Percentiles rank a stretch among this genome's conserved stretches.
Conservation (phyloP, 2,797 vertebrate species). For the Hyperoplus immaculatus region DNA sequence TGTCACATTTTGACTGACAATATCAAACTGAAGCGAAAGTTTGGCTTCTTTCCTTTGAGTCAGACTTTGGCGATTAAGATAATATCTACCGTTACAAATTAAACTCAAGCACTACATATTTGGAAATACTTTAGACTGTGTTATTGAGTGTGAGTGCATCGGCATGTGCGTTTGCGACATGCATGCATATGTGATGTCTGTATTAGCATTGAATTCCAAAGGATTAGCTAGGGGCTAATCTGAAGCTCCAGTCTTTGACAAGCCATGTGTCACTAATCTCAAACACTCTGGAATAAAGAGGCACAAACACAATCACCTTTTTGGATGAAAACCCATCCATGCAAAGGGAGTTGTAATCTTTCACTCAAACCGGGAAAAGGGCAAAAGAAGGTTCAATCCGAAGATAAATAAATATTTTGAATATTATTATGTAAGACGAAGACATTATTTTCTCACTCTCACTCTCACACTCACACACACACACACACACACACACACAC, state of each 20-base stretch:
- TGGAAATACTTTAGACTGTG: constrained; percentile 11
- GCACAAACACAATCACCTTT: constrained; percentile 72
- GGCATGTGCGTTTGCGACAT: constrained; percentile 16
- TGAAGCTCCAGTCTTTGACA: constrained; percentile 81
- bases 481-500: too few relatives aligned
- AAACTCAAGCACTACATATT: constrained; percentile 1
- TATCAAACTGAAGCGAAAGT: constrained; percentile 2
- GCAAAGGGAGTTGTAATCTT: constrained; percentile 59
- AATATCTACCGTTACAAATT: constrained; percentile 31
- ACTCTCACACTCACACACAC: background rate
- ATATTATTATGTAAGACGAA: background rate
- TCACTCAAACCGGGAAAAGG: constrained; percentile 34
- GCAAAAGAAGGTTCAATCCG: constrained; percentile 10
- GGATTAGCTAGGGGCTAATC: constrained; percentile 82
- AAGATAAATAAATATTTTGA: constrained; percentile 18
- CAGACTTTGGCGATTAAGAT: constrained; percentile 24
- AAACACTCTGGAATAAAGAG: constrained; percentile 73
- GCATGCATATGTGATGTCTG: constrained; percentile 77
- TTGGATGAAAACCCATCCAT: constrained; percentile 63
- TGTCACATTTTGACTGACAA: constrained; percentile 22
- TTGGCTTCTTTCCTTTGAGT: constrained; percentile 36
- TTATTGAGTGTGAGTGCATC: constrained; percentile 18
- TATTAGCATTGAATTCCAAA: constrained; percentile 75
- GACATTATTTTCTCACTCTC: background rate
- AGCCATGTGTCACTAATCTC: constrained; percentile 85